Evolutionary conservation across 2,888 invertebrate genomes (phyloP), one percentile per base, ranked within the genome.

Genomic region (Oxycera nigricornis): DNA sequence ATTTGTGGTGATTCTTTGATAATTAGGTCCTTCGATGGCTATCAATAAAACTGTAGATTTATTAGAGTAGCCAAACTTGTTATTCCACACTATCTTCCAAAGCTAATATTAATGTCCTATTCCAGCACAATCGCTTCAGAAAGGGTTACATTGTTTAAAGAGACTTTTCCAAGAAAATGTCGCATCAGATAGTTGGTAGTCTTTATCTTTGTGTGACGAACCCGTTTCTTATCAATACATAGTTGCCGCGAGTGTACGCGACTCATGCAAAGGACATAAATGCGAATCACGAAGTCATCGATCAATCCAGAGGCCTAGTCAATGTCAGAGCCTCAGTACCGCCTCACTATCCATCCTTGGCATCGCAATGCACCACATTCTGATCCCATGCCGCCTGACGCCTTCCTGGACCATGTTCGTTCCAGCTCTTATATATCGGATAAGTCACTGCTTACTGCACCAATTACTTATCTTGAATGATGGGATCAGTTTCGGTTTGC

Each of bases 381-480:
- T 65, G 14, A 39, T 20, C 9, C 62, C 22, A 24, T 11, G 3
- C 24, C 14, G n/a, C 39, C 24, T 26, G 22, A 11, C 28, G 1
- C 22, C 22, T 65, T 24, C 41, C 39, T 65, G 39, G 41, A 41
- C 11, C 62, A 20, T 11, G 46, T 46, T 46, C 46, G 2, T 9
- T 9, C 39, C 7, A 39, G 39, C 14, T 24, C 55, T 24, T 62
- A 62, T 22, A 20, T 62, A 70, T 70, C 70, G 55, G 55, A 55
- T 70, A 70, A 70, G 70, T 70, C 70, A 70, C 70, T 35, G 52
- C 31, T 70, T 70, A 70, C 55, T 52, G 52, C 70, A 70, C 70
- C 70, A 72, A 72, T 72, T 72, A 72, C 72, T 72, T 72, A 72
- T 72, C 72, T 59, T 57, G 61, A 61, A 59, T 59, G 72, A 72